Evolutionary conservation across 2,888 invertebrate species (phyloP).

Genomic region (Nephrotoma guestfalica): DNA sequence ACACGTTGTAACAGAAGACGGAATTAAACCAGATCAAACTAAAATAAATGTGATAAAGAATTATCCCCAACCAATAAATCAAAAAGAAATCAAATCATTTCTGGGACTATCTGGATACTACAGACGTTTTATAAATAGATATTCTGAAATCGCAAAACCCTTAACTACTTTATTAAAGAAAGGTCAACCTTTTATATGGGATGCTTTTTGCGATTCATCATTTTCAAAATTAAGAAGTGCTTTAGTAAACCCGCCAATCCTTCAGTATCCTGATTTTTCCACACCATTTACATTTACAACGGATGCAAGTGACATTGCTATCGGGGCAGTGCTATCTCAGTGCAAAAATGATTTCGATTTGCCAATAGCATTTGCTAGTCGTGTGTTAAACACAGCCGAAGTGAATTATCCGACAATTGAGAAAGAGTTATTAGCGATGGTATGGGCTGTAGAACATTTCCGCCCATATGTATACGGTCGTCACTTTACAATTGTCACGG

Average conservation of each 20-base stretch:
- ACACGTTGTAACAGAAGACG: too few relatives aligned
- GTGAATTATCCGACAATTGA: neutral
- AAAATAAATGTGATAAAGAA: conserved; percentile 14
- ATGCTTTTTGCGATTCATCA: neutral
- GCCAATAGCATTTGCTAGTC: conserved; percentile 7
- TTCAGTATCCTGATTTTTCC: conserved; percentile 17
- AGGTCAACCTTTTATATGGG: neutral
- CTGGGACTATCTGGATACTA: conserved; percentile 22
- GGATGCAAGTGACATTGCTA: conserved; percentile 14
- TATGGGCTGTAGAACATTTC: too few relatives aligned
- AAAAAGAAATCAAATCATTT: conserved; percentile 16
- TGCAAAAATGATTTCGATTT: neutral
- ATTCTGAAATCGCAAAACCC: too few relatives aligned
- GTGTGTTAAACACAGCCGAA: conserved; percentile 16
- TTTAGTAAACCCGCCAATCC: too few relatives aligned
- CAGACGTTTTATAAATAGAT: conserved; percentile 17
- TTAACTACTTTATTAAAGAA: too few relatives aligned
- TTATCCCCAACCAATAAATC: conserved; percentile 12
- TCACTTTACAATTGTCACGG: conserved; percentile 17
- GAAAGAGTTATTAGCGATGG: conserved; percentile 15
- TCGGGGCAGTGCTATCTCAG: conserved; percentile 13
- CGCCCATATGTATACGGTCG: too few relatives aligned
- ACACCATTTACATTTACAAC: conserved; percentile 17
- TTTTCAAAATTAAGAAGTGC: too few relatives aligned
- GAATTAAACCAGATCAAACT: conserved; percentile 15